Evolutionary conservation across 1,140 invertebrate genomes (phyloP).

Genomic region (Mylabris phalerata): DNA sequence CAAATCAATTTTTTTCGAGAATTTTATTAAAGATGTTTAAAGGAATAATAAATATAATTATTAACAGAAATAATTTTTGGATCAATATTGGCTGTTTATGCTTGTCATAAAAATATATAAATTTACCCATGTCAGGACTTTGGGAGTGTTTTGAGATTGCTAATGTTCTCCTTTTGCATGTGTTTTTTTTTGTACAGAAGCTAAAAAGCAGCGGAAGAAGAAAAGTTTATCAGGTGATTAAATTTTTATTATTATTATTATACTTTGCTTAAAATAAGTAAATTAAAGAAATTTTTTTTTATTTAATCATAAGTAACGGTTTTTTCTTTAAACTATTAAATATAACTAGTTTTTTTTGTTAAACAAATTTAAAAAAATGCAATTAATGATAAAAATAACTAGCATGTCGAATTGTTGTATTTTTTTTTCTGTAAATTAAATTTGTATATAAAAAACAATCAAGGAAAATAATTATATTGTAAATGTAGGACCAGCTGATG

Average conservation of each 20-base stretch:
- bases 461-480: not conserved
- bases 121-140: slow-evolving; percentile 42
- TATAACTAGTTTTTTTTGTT: slow-evolving; percentile 8
- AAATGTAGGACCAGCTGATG: slow-evolving; percentile 48
- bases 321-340: slow-evolving; percentile 7
- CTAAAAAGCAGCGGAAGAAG: slow-evolving; percentile 86
- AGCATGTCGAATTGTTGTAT: not conserved
- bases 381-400: not conserved
- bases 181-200: slow-evolving; percentile 65
- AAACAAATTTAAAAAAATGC: slow-evolving; percentile 1
- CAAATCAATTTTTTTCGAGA: no score
- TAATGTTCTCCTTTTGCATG: slow-evolving; percentile 58
- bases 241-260: slow-evolving; percentile 35
- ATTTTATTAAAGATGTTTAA: no score
- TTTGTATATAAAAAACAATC: not conserved
- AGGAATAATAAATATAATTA: no score
- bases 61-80: not conserved
- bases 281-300: slow-evolving; percentile 11
- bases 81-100: not conserved
- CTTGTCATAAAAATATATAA: slow-evolving; percentile 22
- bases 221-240: slow-evolving; percentile 78
- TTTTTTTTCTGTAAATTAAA: not conserved
- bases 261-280: slow-evolving; percentile 12
- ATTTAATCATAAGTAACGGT: slow-evolving; percentile 12
- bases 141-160: slow-evolving; percentile 46